These are phyloP conservation scores for Buceros bicornis DNA, from an alignment of 2,797 vertebrate species.

Conservation along the genomic window DNA sequence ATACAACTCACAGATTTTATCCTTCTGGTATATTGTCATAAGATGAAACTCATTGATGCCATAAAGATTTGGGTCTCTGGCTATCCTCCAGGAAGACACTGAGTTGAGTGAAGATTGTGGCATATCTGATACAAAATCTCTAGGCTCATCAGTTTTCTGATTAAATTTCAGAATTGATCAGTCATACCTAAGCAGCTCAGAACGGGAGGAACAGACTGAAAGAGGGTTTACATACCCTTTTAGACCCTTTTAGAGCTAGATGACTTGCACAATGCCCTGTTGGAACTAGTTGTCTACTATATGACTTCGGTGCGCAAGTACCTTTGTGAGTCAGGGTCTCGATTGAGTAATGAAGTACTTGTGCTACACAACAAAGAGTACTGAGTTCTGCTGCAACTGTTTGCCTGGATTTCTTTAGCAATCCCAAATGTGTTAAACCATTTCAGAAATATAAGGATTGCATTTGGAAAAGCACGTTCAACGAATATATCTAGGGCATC, in stretches of 20 bases:
- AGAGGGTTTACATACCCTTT: neutral
- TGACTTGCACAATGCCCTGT: neutral
- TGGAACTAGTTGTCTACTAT: neutral
- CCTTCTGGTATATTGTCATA: neutral
- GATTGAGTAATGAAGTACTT: neutral
- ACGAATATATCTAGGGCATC: slow-evolving; percentile 18
- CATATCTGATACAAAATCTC: neutral
- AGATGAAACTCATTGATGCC: neutral
- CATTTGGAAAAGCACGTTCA: slow-evolving; percentile 25
- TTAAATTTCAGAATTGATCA: neutral
- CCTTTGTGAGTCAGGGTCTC: neutral
- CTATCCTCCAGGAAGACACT: neutral
- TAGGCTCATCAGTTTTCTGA: neutral
- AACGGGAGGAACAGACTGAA: neutral
- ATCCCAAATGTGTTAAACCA: neutral
- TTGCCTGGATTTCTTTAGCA: neutral
- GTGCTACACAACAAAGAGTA: neutral
- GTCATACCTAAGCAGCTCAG: neutral
- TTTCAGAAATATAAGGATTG: slow-evolving; percentile 28
- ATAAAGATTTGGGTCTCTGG: neutral
- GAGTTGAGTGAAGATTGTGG: neutral
- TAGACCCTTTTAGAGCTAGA: neutral
- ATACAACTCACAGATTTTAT: neutral
- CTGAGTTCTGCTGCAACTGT: neutral
- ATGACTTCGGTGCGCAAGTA: neutral